Evolutionary conservation across 2,797 vertebrate genomes (phyloP).

Genomic region (Urosaurus nigricauda): DNA sequence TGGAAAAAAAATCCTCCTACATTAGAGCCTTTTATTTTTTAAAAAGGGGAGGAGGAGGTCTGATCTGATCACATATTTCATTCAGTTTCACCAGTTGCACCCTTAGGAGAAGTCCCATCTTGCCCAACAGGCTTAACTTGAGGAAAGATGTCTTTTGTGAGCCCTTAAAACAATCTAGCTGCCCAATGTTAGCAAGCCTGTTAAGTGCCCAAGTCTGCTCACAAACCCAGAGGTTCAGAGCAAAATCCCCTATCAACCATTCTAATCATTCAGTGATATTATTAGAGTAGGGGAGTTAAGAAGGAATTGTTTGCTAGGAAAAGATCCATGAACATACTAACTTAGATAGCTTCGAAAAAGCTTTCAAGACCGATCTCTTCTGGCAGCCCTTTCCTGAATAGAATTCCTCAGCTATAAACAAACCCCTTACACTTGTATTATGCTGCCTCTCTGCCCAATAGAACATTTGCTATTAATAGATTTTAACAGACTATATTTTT

Average conservation of each 20-base stretch:
- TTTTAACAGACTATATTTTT: no score
- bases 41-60: background rate
- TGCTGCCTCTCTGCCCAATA: no score
- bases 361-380: no score
- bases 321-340: no score
- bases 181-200: background rate
- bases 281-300: background rate
- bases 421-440: no score
- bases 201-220: background rate
- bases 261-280: slow-evolving; percentile 7
- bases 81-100: background rate
- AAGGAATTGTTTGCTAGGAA: background rate
- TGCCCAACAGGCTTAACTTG: background rate
- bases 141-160: background rate
- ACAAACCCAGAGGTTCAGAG: slow-evolving; percentile 27
- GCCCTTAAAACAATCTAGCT: background rate
- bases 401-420: no score
- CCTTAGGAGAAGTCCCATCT: background rate
- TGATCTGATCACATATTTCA: background rate
- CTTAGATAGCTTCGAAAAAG: no score
- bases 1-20: background rate
- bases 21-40: background rate
- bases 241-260: slow-evolving; percentile 16
- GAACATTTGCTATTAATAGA: no score
- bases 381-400: no score